A percentile compares a stretch with the other conserved stretches of the same genome.
Conservation (phyloP, 1,140 invertebrate genomes). For the Pissodes strobi region DNA sequence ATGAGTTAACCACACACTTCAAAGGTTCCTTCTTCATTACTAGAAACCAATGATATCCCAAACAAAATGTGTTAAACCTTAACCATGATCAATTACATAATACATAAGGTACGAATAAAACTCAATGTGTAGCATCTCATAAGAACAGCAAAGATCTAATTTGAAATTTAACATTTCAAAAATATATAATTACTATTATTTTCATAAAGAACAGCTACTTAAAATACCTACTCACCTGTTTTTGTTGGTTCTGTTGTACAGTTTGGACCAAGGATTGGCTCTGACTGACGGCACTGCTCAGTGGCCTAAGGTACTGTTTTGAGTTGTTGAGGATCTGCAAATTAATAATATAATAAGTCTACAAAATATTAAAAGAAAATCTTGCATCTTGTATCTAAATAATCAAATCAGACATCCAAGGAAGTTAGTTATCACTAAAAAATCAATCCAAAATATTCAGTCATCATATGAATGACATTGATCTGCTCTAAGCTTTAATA, state of each 20-base stretch:
- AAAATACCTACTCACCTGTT: conserved; percentile 44
- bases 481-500: too few relatives aligned
- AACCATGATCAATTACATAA: too few relatives aligned
- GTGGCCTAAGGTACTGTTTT: conserved; percentile 72
- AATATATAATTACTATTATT: too few relatives aligned
- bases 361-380: conserved; percentile 3
- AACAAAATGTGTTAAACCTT: too few relatives aligned
- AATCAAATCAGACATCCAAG: conserved; percentile 34
- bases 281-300: conserved; percentile 70
- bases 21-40: too few relatives aligned
- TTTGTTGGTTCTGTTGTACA: conserved; percentile 58
- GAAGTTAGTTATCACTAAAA: conserved; percentile 27
- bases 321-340: conserved; percentile 71
- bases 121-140: background rate
- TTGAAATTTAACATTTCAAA: too few relatives aligned
- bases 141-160: background rate
- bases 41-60: too few relatives aligned
- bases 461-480: conserved; percentile 8
- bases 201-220: too few relatives aligned
- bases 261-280: conserved; percentile 61
- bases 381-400: background rate
- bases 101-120: too few relatives aligned
- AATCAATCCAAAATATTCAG: conserved; percentile 1
- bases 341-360: conserved; percentile 46
- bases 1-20: too few relatives aligned